These are phyloP conservation scores for Emberiza fucata DNA, from an alignment of 2,113 vertebrate species.

Conservation along the genomic window DNA sequence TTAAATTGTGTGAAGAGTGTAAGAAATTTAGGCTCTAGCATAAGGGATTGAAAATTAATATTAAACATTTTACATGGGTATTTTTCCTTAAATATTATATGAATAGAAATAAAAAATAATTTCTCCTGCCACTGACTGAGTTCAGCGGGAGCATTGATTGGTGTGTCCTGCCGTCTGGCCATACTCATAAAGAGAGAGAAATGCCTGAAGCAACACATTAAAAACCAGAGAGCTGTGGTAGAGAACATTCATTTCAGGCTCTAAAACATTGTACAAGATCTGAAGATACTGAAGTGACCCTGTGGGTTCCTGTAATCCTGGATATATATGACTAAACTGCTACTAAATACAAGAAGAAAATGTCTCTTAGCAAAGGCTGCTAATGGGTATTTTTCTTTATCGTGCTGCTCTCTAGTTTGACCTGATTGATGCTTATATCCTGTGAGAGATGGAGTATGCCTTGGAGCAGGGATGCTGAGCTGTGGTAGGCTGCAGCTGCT, in stretches of 20 bases:
- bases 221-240: not conserved
- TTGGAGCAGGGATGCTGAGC: not conserved
- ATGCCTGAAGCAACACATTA: conserved; percentile 35
- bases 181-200: not conserved
- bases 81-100: not conserved
- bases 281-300: conserved; percentile 26
- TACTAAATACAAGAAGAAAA: not conserved
- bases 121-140: not conserved
- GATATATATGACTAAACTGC: not conserved
- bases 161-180: not conserved
- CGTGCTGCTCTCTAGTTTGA: not conserved
- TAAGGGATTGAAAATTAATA: not conserved
- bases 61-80: not conserved
- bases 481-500: not conserved
- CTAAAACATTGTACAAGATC: conserved; percentile 14
- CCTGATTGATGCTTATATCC: not conserved
- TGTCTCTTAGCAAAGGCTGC: not conserved
- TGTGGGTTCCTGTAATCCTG: not conserved
- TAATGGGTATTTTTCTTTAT: not conserved
- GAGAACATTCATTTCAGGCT: conserved; percentile 1
- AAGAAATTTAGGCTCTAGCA: not conserved
- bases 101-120: not conserved
- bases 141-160: not conserved
- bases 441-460: not conserved
- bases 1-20: not conserved